Percentiles rank a stretch among this genome's conserved stretches.
Conservation (phyloP, 2,888 invertebrate genomes). For the Junonia oenone region DNA sequence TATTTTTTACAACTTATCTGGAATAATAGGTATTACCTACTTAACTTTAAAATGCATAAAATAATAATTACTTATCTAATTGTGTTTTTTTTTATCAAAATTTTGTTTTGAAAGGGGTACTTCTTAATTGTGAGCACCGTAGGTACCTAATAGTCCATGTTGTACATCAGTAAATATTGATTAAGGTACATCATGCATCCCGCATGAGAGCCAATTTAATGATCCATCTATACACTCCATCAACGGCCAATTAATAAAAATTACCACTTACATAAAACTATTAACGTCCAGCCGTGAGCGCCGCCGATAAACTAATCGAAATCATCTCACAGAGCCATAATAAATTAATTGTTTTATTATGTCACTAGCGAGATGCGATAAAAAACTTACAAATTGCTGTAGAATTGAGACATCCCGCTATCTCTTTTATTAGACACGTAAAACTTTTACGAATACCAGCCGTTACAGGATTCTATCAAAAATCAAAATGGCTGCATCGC, state of each 20-base stretch:
- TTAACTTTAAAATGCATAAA: no score
- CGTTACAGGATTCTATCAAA: slow-evolving; percentile 62
- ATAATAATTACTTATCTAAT: background rate
- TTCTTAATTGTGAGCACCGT: no score
- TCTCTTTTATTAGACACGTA: slow-evolving; percentile 66
- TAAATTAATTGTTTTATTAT: slow-evolving; percentile 78
- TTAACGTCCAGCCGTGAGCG: slow-evolving; percentile 65
- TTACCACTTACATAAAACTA: slow-evolving; percentile 70
- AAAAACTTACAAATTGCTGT: slow-evolving; percentile 70
- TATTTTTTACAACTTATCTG: no score
- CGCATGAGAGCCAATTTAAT: slow-evolving; percentile 54
- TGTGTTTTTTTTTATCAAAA: no score
- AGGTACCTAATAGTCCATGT: background rate
- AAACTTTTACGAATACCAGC: slow-evolving; percentile 54
- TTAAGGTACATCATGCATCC: slow-evolving; percentile 41
- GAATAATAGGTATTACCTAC: no score
- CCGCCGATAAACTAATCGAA: slow-evolving; percentile 67
- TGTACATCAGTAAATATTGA: background rate
- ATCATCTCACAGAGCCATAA: slow-evolving; percentile 62
- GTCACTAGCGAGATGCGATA: slow-evolving; percentile 65
- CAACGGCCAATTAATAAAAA: slow-evolving; percentile 74
- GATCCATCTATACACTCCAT: slow-evolving; percentile 51
- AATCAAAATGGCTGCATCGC: slow-evolving; percentile 59
- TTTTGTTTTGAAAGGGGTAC: no score
- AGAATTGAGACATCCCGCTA: slow-evolving; percentile 76